Percentiles rank a stretch among this genome's conserved stretches.
Conservation (phyloP, 2,797 vertebrate species). For the Bufotes viridis region DNA sequence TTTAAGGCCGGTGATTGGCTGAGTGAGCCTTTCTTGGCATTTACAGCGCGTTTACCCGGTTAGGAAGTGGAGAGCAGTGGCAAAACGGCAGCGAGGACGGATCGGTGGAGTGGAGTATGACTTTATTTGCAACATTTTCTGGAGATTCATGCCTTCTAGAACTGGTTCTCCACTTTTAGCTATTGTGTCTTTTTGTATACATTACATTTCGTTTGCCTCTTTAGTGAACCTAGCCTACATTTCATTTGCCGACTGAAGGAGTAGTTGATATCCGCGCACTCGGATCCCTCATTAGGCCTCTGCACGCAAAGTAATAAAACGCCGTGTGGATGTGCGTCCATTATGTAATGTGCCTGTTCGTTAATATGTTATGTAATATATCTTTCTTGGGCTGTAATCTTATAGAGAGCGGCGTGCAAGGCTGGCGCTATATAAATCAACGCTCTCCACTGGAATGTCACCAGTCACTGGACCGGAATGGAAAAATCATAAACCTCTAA, state of each 20-base stretch:
- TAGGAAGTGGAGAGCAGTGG: too few species aligned
- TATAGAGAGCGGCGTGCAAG: conserved; percentile 43
- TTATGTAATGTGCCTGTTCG: conserved; percentile 40
- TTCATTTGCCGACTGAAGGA: background rate
- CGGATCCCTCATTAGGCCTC: background rate
- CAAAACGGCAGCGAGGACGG: too few species aligned
- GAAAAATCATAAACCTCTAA: conserved; percentile 41
- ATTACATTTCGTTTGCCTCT: background rate
- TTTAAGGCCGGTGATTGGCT: too few species aligned
- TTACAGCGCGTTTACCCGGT: too few species aligned
- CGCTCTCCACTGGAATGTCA: conserved; percentile 26
- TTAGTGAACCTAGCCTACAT: background rate
- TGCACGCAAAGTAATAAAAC: background rate
- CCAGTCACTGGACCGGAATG: conserved; percentile 31
- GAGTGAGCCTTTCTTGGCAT: too few species aligned
- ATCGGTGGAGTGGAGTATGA: too few species aligned
- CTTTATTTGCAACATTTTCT: too few species aligned
- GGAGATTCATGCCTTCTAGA: background rate
- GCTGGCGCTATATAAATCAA: conserved; percentile 52
- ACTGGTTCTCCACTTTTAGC: background rate
- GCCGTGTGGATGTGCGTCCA: background rate
- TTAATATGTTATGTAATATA: conserved; percentile 52
- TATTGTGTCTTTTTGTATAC: background rate
- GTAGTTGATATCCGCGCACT: background rate
- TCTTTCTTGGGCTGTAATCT: conserved; percentile 44